Evolutionary conservation across 2,888 invertebrate genomes (phyloP).

Genomic region (Mesochorus sp.): DNA sequence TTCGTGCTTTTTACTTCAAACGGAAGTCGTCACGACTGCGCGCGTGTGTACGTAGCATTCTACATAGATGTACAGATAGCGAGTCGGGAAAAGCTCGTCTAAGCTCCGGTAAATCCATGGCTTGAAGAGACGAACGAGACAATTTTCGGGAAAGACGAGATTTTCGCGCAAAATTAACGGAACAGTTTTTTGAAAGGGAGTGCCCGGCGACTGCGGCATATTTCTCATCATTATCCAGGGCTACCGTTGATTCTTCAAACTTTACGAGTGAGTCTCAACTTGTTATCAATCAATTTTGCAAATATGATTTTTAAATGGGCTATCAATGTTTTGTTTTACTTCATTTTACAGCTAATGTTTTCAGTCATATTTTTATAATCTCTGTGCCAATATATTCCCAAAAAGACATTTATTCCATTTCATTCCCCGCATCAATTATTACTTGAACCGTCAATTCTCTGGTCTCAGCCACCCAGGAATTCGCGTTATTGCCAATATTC

Average conservation of each 20-base stretch:
- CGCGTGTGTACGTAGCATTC: not conserved
- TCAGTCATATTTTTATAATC: not conserved
- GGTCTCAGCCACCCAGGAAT: too few relatives aligned
- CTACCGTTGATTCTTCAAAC: conserved; percentile 45
- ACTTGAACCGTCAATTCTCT: too few relatives aligned
- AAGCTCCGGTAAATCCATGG: conserved; percentile 44
- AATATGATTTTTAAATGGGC: not conserved
- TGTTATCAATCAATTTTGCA: not conserved
- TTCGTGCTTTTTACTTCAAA: not conserved
- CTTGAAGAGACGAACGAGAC: conserved; percentile 26
- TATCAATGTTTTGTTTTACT: not conserved
- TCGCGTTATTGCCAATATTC: too few relatives aligned
- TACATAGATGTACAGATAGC: not conserved
- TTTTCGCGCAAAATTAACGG: conserved; percentile 16
- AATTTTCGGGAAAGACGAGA: not conserved
- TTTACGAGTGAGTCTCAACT: conserved; percentile 44
- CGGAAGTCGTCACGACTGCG: not conserved
- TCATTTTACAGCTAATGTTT: too few relatives aligned
- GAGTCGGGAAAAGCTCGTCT: conserved; percentile 16
- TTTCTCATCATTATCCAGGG: conserved; percentile 21
- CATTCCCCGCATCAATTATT: too few relatives aligned
- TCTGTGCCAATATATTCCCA: too few relatives aligned
- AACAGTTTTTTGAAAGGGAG: not conserved
- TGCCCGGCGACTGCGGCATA: conserved; percentile 44
- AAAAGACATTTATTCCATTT: too few relatives aligned